A percentile compares a stretch with the other conserved stretches of the same genome.
These are phyloP conservation scores for Alca torda DNA, from an alignment of 2,797 vertebrate species.

Conservation along the genomic window DNA sequence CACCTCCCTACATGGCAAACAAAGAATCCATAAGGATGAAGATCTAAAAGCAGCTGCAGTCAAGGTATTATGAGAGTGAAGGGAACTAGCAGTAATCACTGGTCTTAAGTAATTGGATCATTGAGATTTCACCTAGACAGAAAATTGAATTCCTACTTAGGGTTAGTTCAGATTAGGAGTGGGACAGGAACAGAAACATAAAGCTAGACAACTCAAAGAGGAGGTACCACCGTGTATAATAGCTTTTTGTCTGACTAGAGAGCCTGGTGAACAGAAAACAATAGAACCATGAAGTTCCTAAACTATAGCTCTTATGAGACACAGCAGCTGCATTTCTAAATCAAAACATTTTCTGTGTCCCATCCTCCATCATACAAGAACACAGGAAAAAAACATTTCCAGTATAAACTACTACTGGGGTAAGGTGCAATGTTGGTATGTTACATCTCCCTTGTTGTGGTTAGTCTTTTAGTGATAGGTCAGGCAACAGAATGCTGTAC, in stretches of 20 bases:
- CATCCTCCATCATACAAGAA: background rate
- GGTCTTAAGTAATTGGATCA: conserved; percentile 32
- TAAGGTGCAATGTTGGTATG: background rate
- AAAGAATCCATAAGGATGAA: background rate
- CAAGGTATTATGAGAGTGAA: conserved; percentile 23
- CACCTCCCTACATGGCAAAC: background rate
- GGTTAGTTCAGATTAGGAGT: background rate
- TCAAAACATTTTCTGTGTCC: background rate
- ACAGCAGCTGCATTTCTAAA: background rate
- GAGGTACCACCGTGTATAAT: background rate
- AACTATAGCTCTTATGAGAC: background rate
- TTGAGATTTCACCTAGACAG: conserved; percentile 21
- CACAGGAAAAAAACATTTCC: background rate
- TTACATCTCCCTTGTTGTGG: background rate
- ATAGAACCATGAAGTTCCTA: background rate
- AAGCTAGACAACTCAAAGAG: background rate
- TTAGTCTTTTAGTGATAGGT: background rate
- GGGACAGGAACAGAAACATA: background rate
- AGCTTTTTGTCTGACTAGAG: background rate
- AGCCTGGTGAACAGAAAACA: background rate
- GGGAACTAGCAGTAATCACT: background rate
- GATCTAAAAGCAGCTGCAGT: background rate
- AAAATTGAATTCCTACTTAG: conserved; percentile 16
- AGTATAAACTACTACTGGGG: background rate
- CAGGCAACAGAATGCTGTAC: background rate